Percentiles rank a stretch among this genome's conserved stretches.
These are phyloP conservation scores for Fratercula arctica DNA, from an alignment of 2,797 vertebrate species.

Conservation along the genomic window DNA sequence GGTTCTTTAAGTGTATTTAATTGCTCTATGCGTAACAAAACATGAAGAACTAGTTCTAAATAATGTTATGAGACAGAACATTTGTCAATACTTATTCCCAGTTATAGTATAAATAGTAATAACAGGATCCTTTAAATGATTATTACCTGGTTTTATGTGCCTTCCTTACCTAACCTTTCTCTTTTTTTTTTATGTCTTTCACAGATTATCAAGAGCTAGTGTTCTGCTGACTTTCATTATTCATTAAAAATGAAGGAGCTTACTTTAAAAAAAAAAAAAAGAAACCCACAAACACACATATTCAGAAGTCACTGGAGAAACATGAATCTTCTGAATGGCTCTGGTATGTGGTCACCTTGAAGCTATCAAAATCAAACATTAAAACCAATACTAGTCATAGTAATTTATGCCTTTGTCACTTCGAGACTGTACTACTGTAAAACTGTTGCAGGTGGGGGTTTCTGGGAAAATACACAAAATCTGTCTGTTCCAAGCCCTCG, in stretches of 20 bases:
- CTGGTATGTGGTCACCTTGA: background rate
- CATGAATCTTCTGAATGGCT: background rate
- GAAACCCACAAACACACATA: background rate
- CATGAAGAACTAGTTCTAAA: background rate
- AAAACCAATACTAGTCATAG: background rate
- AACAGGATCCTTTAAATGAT: background rate
- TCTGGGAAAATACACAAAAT: background rate
- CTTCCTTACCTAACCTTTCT: background rate
- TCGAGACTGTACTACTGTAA: background rate
- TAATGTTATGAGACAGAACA: background rate
- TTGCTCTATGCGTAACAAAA: background rate
- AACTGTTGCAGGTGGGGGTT: background rate
- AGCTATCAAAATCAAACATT: background rate
- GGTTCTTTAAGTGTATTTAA: background rate
- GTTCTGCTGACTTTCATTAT: constrained; percentile 10
- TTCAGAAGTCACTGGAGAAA: background rate
- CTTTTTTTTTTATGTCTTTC: background rate
- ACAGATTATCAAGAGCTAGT: background rate
- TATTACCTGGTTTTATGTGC: background rate
- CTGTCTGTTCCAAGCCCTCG: background rate
- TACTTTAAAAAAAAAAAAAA: background rate
- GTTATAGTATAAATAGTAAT: background rate
- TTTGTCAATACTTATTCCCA: background rate
- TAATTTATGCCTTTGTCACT: background rate
- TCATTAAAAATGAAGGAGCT: constrained; percentile 2